phyloP scores from a whole-genome alignment of 2,888 invertebrate genomes.

The Tipula vernalis region DNA sequence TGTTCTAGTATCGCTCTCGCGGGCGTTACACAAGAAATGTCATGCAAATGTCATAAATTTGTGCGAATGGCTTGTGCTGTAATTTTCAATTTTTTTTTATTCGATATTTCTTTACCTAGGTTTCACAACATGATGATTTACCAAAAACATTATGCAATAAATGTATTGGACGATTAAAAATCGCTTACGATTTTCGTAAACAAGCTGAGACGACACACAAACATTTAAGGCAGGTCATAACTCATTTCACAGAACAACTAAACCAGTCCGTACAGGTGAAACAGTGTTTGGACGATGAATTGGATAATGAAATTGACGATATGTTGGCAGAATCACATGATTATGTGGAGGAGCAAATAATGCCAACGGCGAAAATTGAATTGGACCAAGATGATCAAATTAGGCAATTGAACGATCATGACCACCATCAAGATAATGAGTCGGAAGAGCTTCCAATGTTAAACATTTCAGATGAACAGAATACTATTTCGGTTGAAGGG shows the following conservation, averaged over 20 bases:
- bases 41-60: not conserved
- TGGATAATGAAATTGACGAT: constrained; percentile 11
- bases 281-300: constrained; percentile 11
- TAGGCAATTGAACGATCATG: not conserved
- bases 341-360: constrained; percentile 17
- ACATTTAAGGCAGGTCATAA: constrained; percentile 23
- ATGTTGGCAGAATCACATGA: not conserved
- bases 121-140: constrained; percentile 23
- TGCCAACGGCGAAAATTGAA: constrained; percentile 15
- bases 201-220: constrained; percentile 23
- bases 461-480: not conserved
- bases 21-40: not conserved
- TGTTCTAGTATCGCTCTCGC: not conserved
- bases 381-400: not conserved
- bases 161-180: constrained; percentile 23
- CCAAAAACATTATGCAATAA: constrained; percentile 24
- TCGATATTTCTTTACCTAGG: constrained; percentile 17
- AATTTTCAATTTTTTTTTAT: not conserved
- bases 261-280: constrained; percentile 17
- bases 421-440: not conserved
- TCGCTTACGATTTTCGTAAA: constrained; percentile 24
- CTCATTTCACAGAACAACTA: constrained; percentile 24
- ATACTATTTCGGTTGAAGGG: constrained; percentile 13
- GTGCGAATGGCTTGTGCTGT: not conserved
- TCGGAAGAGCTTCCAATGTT: constrained; percentile 6